Evolutionary conservation across 2,888 invertebrate genomes (phyloP).

Genomic region (Catocala fraxini): DNA sequence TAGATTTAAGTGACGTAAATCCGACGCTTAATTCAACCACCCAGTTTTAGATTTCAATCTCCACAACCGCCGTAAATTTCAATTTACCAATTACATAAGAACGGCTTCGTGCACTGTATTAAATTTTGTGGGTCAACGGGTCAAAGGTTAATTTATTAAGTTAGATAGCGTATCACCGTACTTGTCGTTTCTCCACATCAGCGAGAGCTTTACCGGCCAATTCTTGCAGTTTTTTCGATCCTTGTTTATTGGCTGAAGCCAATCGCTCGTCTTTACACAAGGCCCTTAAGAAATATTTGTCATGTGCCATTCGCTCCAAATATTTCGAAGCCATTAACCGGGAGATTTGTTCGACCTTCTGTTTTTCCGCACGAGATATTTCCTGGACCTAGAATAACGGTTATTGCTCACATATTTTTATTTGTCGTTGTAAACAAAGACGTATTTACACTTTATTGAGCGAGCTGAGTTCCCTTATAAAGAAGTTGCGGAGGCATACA

Average conservation of each 20-base stretch:
- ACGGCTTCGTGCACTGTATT: conserved; percentile 19
- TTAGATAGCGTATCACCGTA: conserved; percentile 42
- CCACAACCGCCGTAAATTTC: conserved; percentile 44
- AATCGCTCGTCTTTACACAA: conserved; percentile 79
- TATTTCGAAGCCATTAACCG: conserved; percentile 83
- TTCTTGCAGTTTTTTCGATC: conserved; percentile 70
- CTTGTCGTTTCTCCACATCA: conserved; percentile 79
- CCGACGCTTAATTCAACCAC: conserved; percentile 21
- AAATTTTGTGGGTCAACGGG: conserved; percentile 30
- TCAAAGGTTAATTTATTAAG: conserved; percentile 27
- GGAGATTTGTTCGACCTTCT: conserved; percentile 72
- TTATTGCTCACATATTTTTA: conserved; percentile 51
- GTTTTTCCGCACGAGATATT: conserved; percentile 76
- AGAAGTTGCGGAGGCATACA: conserved; percentile 8
- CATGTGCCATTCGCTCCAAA: conserved; percentile 83
- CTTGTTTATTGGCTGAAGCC: conserved; percentile 76
- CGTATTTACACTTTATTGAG: conserved; percentile 38
- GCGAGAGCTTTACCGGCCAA: conserved; percentile 73
- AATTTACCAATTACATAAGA: conserved; percentile 33
- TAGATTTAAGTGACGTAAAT: conserved; percentile 11
- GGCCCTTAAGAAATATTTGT: conserved; percentile 79
- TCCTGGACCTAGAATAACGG: conserved; percentile 71
- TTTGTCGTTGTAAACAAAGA: conserved; percentile 35
- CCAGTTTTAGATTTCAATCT: conserved; percentile 38
- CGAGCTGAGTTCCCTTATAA: conserved; percentile 19